phyloP scores from a whole-genome alignment of 2,888 invertebrate genomes.

The Microctonus hyperodae region DNA sequence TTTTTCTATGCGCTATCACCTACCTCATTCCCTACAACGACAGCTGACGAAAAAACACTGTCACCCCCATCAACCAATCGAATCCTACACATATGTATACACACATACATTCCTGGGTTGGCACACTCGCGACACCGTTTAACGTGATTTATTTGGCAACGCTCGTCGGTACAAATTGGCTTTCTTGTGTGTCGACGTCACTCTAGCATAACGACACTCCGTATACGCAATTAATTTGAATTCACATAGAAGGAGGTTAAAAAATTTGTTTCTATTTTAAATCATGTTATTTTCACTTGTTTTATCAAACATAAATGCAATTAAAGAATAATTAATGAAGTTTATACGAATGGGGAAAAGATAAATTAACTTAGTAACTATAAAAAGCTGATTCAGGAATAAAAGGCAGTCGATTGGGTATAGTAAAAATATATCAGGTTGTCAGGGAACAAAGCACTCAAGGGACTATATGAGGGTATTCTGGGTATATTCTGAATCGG shows the following conservation, averaged over 20 bases:
- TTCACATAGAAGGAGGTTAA: constrained; percentile 29
- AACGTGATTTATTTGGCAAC: constrained; percentile 45
- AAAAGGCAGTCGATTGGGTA: background rate
- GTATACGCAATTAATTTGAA: constrained; percentile 40
- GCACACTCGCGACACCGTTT: constrained; percentile 35
- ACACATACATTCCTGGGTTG: background rate
- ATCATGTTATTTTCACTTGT: too few relatives aligned
- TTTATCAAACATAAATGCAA: too few relatives aligned
- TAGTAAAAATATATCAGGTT: background rate
- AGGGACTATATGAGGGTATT: background rate
- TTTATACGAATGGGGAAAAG: background rate
- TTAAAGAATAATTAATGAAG: too few relatives aligned
- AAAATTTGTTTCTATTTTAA: too few relatives aligned
- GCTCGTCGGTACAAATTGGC: constrained; percentile 44
- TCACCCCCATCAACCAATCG: constrained; percentile 42
- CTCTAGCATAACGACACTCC: constrained; percentile 21
- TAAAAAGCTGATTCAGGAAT: background rate
- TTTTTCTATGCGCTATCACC: background rate
- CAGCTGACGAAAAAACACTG: constrained; percentile 39
- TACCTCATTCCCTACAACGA: constrained; percentile 35
- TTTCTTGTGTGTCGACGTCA: constrained; percentile 35
- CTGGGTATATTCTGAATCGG: background rate
- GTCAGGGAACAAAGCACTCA: background rate
- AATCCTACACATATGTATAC: constrained; percentile 33
- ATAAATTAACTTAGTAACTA: background rate